Conservation (phyloP, 1,140 invertebrate species). For the Drosophila triauraria region DNA sequence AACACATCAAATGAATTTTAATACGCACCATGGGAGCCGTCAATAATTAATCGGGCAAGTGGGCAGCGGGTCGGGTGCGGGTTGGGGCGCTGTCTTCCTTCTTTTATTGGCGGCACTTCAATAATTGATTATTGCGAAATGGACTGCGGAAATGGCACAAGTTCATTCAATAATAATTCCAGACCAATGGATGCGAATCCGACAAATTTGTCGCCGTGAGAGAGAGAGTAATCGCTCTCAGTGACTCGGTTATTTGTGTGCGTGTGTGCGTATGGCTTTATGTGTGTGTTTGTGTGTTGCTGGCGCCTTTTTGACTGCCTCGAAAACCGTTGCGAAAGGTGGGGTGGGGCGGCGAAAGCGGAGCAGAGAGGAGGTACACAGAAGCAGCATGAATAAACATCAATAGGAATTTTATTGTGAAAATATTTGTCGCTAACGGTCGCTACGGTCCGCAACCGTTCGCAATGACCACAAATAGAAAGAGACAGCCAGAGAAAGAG, state of each 20-base stretch:
- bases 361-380: conserved; percentile 8
- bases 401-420: conserved; percentile 68
- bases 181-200: conserved; percentile 16
- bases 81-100: conserved; percentile 3
- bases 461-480: conserved; percentile 32
- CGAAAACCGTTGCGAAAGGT: conserved; percentile 34
- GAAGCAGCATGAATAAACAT: conserved; percentile 61
- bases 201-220: conserved; percentile 48
- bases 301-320: conserved; percentile 61
- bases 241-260: conserved; percentile 1
- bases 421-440: conserved; percentile 54
- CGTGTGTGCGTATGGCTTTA: background rate
- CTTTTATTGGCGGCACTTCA: conserved; percentile 34
- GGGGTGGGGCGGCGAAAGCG: background rate
- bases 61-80: conserved; percentile 31
- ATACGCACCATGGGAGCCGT: conserved; percentile 60
- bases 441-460: background rate
- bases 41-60: conserved; percentile 71
- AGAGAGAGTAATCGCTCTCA: conserved; percentile 7
- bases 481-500: background rate
- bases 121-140: conserved; percentile 53
- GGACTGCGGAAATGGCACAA: conserved; percentile 26
- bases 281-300: background rate
- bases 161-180: conserved; percentile 47
- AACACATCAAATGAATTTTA: conserved; percentile 76